A percentile compares a stretch with the other conserved stretches of the same genome.
Evolutionary conservation across 2,888 invertebrate species (phyloP).

Genomic region (Alloplasta piceator): DNA sequence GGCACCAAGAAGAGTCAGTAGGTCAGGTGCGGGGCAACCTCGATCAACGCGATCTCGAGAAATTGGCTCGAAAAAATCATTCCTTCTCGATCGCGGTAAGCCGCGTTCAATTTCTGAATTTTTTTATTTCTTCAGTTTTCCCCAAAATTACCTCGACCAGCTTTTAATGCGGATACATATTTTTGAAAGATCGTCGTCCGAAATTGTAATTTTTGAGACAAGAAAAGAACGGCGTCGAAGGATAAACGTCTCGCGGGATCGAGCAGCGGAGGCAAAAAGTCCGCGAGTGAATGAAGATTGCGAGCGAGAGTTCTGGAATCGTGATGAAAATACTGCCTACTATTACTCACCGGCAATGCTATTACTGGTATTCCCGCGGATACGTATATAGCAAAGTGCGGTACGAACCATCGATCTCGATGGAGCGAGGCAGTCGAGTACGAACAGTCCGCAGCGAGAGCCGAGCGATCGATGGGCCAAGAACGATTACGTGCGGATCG

Average conservation of each 20-base stretch:
- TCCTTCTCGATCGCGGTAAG: too few species aligned
- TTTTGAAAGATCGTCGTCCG: too few species aligned
- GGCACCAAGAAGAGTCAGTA: slow-evolving; percentile 33
- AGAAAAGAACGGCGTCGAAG: too few species aligned
- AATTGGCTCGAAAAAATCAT: too few species aligned
- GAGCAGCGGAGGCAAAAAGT: too few species aligned
- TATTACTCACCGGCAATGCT: slow-evolving; percentile 50
- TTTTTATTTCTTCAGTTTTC: too few species aligned
- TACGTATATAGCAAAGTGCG: slow-evolving; percentile 1
- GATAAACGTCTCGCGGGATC: too few species aligned
- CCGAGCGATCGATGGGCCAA: slow-evolving; percentile 58
- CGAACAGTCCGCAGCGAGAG: slow-evolving; percentile 16
- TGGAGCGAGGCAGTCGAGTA: slow-evolving; percentile 40
- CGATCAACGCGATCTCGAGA: slow-evolving; percentile 6
- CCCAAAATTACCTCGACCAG: too few species aligned
- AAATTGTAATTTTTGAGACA: too few species aligned
- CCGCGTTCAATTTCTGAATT: too few species aligned
- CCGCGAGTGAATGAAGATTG: slow-evolving; percentile 51
- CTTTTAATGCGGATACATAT: too few species aligned
- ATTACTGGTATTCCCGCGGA: slow-evolving; percentile 23
- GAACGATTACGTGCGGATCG: slow-evolving; percentile 55
- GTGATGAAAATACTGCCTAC: slow-evolving; percentile 39
- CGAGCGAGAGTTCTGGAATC: slow-evolving; percentile 42
- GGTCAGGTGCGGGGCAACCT: slow-evolving; percentile 41
- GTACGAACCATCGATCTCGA: slow-evolving; percentile 43